Percentiles rank a stretch among this genome's conserved stretches.
Evolutionary conservation across 2,797 vertebrate genomes (phyloP).

Genomic region (Lacerta bilineata): DNA sequence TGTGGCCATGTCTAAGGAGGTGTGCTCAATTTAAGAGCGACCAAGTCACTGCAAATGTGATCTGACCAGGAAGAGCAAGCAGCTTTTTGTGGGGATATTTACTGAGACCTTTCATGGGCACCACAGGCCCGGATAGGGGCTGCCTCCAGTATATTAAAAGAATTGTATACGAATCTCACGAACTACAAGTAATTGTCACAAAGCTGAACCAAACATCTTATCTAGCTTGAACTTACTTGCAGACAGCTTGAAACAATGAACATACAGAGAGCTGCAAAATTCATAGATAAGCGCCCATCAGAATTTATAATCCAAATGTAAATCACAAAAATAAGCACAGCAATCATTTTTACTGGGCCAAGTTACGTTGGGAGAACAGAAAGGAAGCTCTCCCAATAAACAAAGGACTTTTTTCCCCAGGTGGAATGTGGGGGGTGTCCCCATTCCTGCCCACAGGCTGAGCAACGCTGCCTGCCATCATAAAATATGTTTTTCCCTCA

Average conservation of each 20-base stretch:
- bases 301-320: constrained; percentile 4
- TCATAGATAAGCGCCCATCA: background rate
- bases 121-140: no score
- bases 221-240: background rate
- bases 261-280: background rate
- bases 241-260: background rate
- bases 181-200: background rate
- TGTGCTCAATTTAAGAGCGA: no score
- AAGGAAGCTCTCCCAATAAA: background rate
- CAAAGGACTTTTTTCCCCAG: background rate
- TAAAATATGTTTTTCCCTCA: background rate
- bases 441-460: background rate
- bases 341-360: background rate
- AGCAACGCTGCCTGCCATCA: background rate
- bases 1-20: no score
- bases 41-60: no score
- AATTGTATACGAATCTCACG: background rate
- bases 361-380: background rate
- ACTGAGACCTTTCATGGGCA: no score
- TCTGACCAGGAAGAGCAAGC: no score
- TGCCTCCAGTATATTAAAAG: background rate
- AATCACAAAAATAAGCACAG: background rate
- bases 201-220: background rate
- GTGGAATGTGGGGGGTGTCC: background rate
- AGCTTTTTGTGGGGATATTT: no score